These are phyloP conservation scores for Oryzias melastigma DNA, from an alignment of 2,113 vertebrate species.

Conservation along the genomic window DNA sequence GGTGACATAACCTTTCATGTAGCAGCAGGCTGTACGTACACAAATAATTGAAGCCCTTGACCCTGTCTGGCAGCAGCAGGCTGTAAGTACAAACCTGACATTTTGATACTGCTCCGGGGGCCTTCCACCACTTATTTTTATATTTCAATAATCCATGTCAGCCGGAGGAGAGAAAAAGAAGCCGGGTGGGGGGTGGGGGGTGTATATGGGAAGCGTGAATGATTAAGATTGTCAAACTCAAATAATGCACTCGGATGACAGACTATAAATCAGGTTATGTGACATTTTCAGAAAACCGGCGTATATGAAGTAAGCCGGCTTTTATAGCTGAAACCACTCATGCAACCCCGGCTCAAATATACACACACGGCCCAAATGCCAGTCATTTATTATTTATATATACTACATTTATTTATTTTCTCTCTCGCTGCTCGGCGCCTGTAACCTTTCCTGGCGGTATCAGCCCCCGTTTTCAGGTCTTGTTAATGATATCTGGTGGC, in stretches of 20 bases:
- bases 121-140: slow-evolving; percentile 93
- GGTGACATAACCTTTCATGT: slow-evolving; percentile 99
- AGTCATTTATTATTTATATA: slow-evolving; percentile 76
- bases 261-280: slow-evolving; percentile 98
- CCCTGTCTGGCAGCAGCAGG: slow-evolving; percentile 91
- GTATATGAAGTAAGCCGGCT: slow-evolving; percentile 39
- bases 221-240: slow-evolving; percentile 99
- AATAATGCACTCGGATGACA: slow-evolving; percentile 97
- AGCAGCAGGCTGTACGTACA: slow-evolving; percentile 90
- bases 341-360: slow-evolving; percentile 32
- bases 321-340: slow-evolving; percentile 52
- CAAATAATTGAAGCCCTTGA: slow-evolving; percentile 99
- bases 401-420: slow-evolving; percentile 66
- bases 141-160: slow-evolving; percentile 99
- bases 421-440: slow-evolving; percentile 29
- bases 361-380: slow-evolving; percentile 69
- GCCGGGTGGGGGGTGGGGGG: background rate
- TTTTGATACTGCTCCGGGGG: slow-evolving; percentile 95
- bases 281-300: slow-evolving; percentile 87
- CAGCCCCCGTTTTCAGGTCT: slow-evolving; percentile 49
- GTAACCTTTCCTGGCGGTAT: slow-evolving; percentile 61
- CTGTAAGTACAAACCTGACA: slow-evolving; percentile 99
- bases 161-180: slow-evolving; percentile 47
- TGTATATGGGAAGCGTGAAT: slow-evolving; percentile 87
- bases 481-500: slow-evolving; percentile 53